These are phyloP conservation scores for Polydrusus pterygomalis DNA, from an alignment of 2,888 invertebrate genomes.

Conservation along the genomic window DNA sequence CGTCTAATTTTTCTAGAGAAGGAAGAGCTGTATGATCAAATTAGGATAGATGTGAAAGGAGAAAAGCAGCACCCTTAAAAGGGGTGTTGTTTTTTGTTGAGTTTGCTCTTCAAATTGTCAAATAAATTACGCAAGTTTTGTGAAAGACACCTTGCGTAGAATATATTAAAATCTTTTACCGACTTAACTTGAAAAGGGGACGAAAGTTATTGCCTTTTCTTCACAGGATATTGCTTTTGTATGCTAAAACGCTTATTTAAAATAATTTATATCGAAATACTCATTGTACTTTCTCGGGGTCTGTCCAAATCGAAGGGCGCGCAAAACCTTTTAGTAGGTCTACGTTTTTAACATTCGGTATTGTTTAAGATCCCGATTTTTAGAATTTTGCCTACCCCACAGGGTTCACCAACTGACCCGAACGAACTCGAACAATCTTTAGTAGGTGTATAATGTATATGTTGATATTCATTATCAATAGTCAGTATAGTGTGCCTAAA, in stretches of 20 bases:
- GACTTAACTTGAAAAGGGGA: constrained; percentile 9
- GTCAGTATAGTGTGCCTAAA: too few species aligned
- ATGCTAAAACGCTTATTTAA: constrained; percentile 18
- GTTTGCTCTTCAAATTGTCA: constrained; percentile 36
- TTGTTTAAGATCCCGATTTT: too few species aligned
- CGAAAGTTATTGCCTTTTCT: constrained; percentile 14
- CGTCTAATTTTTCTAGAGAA: constrained; percentile 16
- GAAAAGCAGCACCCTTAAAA: constrained; percentile 14
- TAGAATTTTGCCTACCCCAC: too few species aligned
- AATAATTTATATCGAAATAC: background rate
- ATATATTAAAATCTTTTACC: constrained; percentile 43
- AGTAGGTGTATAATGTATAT: too few species aligned
- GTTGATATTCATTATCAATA: too few species aligned
- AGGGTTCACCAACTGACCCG: too few species aligned
- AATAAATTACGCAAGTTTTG: constrained; percentile 38
- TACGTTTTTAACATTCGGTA: too few species aligned
- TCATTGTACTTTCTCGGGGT: too few species aligned
- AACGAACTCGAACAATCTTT: too few species aligned
- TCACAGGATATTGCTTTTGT: constrained; percentile 30
- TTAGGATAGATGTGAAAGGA: constrained; percentile 14
- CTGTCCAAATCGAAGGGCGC: too few species aligned
- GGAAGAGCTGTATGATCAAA: constrained; percentile 17
- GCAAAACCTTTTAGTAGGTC: too few species aligned
- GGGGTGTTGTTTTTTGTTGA: constrained; percentile 26
- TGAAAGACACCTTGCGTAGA: constrained; percentile 28